Evolutionary conservation across 1,140 invertebrate species (phyloP).

Genomic region (Bombus fervidus): DNA sequence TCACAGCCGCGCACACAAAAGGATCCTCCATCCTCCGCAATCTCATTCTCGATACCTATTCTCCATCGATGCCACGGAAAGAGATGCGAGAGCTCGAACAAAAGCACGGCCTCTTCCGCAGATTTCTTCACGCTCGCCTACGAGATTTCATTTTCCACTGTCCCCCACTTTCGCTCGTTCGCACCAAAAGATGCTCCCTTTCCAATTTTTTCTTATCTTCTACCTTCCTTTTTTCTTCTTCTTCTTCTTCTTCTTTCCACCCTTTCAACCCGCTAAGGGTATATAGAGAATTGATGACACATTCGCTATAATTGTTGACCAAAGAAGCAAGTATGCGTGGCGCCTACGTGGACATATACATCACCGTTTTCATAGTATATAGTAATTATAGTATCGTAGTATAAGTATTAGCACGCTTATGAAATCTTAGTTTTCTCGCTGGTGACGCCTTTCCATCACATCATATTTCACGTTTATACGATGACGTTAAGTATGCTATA

Average conservation of each 20-base stretch:
- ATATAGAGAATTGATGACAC: conserved; percentile 26
- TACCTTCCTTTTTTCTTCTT: no score
- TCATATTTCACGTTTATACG: no score
- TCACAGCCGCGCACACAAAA: conserved; percentile 48
- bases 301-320: conserved; percentile 32
- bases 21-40: conserved; percentile 52
- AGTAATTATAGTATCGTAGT: no score
- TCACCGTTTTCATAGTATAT: no score
- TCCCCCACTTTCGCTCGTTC: background rate
- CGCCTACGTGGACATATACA: conserved; percentile 45
- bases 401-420: no score
- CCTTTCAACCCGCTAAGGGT: conserved; percentile 12
- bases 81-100: conserved; percentile 20
- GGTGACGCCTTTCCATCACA: no score
- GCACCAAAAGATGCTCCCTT: background rate
- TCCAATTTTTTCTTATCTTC: background rate
- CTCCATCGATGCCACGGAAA: conserved; percentile 26
- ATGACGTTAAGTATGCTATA: no score
- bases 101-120: conserved; percentile 40
- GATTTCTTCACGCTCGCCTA: conserved; percentile 50
- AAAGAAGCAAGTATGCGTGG: background rate
- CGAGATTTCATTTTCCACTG: conserved; percentile 45
- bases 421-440: no score
- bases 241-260: background rate
- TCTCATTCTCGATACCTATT: conserved; percentile 49